Evolutionary conservation across 2,797 vertebrate genomes (phyloP).

Genomic region (Agapornis canus): DNA sequence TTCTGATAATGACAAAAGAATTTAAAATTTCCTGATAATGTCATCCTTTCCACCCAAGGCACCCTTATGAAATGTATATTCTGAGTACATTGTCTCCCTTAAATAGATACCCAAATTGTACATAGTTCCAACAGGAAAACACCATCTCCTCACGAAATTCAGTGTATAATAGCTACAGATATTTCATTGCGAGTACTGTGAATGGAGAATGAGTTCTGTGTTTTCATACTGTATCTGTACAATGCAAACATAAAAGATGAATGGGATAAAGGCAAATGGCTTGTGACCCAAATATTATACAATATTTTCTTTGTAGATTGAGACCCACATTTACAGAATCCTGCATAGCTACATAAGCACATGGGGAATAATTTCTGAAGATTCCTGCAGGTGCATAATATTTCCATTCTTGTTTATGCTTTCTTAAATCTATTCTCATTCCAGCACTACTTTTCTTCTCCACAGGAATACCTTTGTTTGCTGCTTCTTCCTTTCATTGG

Average conservation of each 20-base stretch:
- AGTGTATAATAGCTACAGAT: background rate
- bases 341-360: background rate
- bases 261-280: background rate
- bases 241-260: rapidly evolving
- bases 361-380: background rate
- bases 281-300: background rate
- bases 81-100: background rate
- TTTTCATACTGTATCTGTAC: background rate
- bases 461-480: background rate
- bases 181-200: background rate
- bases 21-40: background rate
- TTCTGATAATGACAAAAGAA: background rate
- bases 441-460: background rate
- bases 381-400: background rate
- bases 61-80: background rate
- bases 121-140: background rate
- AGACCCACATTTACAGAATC: background rate
- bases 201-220: background rate
- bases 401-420: background rate
- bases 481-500: background rate
- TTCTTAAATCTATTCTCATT: background rate
- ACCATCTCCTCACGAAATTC: background rate
- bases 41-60: background rate
- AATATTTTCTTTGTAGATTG: background rate
- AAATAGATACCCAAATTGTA: background rate